phyloP scores from a whole-genome alignment of 2,888 invertebrate genomes.

The Leucoma salicis region DNA sequence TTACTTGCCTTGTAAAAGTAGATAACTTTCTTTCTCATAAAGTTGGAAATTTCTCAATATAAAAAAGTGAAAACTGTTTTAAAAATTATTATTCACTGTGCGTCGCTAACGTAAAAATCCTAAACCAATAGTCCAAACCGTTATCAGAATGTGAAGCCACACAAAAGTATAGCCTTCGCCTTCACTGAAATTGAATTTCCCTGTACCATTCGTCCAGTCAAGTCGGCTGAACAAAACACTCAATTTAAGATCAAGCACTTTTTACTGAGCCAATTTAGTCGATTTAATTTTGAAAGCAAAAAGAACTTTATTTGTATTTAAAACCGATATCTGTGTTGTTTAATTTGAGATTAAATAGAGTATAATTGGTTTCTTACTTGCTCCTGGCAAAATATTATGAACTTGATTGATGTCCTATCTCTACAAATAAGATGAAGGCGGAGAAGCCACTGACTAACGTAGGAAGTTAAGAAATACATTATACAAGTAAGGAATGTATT shows the following conservation, averaged over 20 bases:
- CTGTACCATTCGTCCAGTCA: constrained; percentile 38
- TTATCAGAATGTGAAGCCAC: constrained; percentile 25
- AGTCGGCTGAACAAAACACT: constrained; percentile 55
- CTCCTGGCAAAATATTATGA: background rate
- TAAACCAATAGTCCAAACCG: constrained; percentile 37
- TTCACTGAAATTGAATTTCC: constrained; percentile 42
- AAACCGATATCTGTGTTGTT: constrained; percentile 15
- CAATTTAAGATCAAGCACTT: constrained; percentile 56
- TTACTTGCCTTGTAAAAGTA: no score
- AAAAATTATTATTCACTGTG: constrained; percentile 33
- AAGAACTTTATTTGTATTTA: constrained; percentile 21
- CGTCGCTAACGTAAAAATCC: constrained; percentile 30
- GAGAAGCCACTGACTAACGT: no score
- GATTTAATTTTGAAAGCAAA: constrained; percentile 29
- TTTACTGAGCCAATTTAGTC: constrained; percentile 44
- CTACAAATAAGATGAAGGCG: background rate
- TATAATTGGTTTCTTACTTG: background rate
- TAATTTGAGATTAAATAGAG: constrained; percentile 5
- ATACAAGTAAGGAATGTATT: no score
- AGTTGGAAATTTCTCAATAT: constrained; percentile 8
- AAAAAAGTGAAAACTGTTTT: constrained; percentile 28
- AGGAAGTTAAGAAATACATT: no score
- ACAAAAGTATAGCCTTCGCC: constrained; percentile 31
- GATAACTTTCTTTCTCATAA: constrained; percentile 9
- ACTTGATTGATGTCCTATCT: background rate